Conservation (phyloP, 2,888 invertebrate genomes). For the Campopleginae sp. region DNA sequence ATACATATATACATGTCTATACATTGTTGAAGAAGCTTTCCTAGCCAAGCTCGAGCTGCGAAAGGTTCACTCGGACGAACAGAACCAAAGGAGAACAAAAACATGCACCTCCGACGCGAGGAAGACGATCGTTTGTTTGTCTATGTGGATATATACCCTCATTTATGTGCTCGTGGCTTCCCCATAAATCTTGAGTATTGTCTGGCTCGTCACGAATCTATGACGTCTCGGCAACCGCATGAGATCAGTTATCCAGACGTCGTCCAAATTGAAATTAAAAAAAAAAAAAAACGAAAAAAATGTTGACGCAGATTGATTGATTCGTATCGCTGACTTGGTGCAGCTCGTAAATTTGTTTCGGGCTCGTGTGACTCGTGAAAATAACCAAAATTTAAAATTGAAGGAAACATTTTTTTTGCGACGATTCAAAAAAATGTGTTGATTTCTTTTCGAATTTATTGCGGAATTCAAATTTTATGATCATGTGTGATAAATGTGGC, state of each 20-base stretch:
- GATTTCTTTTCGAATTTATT: neutral
- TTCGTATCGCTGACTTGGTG: neutral
- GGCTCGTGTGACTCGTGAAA: neutral
- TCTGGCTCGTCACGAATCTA: slow-evolving; percentile 25
- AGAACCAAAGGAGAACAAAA: slow-evolving; percentile 43
- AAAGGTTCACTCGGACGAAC: slow-evolving; percentile 49
- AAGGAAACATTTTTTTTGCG: no score
- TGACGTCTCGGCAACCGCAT: slow-evolving; percentile 32
- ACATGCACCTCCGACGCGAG: slow-evolving; percentile 31
- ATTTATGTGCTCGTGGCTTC: neutral
- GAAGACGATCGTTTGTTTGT: slow-evolving; percentile 28
- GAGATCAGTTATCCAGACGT: slow-evolving; percentile 23
- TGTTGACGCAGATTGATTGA: neutral
- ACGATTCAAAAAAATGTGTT: neutral
- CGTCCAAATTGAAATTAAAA: neutral
- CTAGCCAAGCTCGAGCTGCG: slow-evolving; percentile 58
- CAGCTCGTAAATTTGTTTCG: neutral
- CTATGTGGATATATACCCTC: slow-evolving; percentile 10
- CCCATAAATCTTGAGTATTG: slow-evolving; percentile 23
- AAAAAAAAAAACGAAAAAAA: neutral
- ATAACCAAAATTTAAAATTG: no score
- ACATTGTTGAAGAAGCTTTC: slow-evolving; percentile 75
- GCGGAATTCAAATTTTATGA: neutral
- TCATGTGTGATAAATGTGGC: slow-evolving; percentile 6
- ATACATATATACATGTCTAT: slow-evolving; percentile 23